Evolutionary conservation across 2,797 vertebrate species (phyloP), one percentile per base, ranked within the genome.

Genomic region (Falco berigora): DNA sequence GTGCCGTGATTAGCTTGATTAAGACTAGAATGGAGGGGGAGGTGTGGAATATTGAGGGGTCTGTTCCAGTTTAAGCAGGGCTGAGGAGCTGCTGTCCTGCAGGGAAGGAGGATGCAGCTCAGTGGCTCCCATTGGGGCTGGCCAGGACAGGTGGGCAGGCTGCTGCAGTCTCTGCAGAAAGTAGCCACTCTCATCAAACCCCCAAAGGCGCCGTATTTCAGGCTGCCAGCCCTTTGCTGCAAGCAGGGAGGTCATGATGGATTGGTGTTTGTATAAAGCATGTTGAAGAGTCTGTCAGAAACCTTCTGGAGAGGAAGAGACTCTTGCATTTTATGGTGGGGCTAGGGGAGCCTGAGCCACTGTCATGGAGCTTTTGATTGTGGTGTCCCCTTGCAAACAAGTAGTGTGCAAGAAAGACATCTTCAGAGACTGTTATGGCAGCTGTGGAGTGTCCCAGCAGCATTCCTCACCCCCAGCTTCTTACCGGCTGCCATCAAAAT

Each of bases 211-310:
- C 27, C 0, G 18, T 12, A 27, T 27, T 47, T 30, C 24, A 30
- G 71, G 50, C 74, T 79, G 80, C 16, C 52, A 72, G 55, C 52
- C 22, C 52, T 52, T 25, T n/a, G 44, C 90, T 86, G 55, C 1
- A 2, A 12, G 30, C 63, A 40, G 32, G 38, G 36, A 22, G 10
- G 9, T 52, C 27, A 9, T 3, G 21, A 3, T 21, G 55, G 16
- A 6, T 14, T 0, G 1, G 6, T 56, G 74, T 8, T 87, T 0
- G 0, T 13, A 8, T 2, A 27, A 11, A 63, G 8, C 22, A 6
- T 2, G 0, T 8, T 42, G 47, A 55, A 84, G 50, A 66, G 24
- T 10, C 24, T 77, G 79, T 30, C 28, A 92, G 69, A 81, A 86
- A 38, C 34, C 22, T 69, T 1, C 30, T 63, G 40, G 9, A 58